phyloP scores from a whole-genome alignment of 2,888 invertebrate species.

The Trissoscelio sp. region DNA sequence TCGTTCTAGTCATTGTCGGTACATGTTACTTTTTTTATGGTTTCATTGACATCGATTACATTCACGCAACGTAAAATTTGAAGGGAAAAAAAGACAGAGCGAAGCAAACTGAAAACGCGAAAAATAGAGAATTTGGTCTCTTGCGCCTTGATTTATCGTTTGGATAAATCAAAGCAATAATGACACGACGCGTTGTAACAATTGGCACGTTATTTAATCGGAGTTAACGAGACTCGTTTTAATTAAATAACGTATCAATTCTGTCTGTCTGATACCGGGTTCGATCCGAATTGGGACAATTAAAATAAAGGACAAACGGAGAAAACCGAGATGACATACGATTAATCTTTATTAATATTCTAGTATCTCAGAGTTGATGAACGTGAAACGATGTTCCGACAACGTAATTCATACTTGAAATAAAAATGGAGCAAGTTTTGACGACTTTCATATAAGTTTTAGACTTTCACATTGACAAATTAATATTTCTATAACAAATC shows the following conservation, averaged over 20 bases:
- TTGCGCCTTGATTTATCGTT: slow-evolving; percentile 25
- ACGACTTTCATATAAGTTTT: slow-evolving; percentile 1
- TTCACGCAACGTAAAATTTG: slow-evolving; percentile 11
- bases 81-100: neutral
- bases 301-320: slow-evolving; percentile 12
- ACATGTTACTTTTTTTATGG: slow-evolving; percentile 43
- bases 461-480: neutral
- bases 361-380: slow-evolving; percentile 1
- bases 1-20: slow-evolving; percentile 14
- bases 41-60: slow-evolving; percentile 45
- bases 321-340: slow-evolving; percentile 11
- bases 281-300: slow-evolving; percentile 19
- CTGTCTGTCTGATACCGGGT: neutral
- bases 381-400: neutral
- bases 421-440: neutral
- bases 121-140: too few species aligned
- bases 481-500: slow-evolving; percentile 5
- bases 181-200: slow-evolving; percentile 14
- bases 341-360: slow-evolving; percentile 15
- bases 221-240: too few species aligned
- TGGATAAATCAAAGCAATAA: slow-evolving; percentile 34
- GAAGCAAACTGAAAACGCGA: slow-evolving; percentile 4
- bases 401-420: neutral
- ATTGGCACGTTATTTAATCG: too few species aligned
- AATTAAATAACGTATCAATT: slow-evolving; percentile 42